These are phyloP conservation scores for Aplidium turbinatum DNA, from an alignment of 23 tunicate species.

Conservation along the genomic window DNA sequence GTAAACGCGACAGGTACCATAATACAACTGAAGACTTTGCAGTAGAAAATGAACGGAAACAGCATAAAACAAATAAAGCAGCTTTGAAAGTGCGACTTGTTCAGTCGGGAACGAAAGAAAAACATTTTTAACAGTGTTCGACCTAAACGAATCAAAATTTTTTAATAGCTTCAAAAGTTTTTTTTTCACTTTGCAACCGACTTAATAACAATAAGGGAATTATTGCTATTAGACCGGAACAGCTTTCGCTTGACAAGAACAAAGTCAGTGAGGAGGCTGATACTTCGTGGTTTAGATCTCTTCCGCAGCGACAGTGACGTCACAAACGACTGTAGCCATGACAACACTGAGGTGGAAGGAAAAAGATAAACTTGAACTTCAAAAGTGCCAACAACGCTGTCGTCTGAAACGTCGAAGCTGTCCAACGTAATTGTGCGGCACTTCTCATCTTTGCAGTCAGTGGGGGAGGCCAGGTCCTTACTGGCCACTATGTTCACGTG, in stretches of 20 bases:
- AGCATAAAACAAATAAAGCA: too few species aligned
- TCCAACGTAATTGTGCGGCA: slow-evolving; percentile 9
- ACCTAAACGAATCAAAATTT: too few species aligned
- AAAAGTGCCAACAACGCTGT: slow-evolving; percentile 24
- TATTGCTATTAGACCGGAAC: slow-evolving; percentile 39
- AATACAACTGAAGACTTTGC: too few species aligned
- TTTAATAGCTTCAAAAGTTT: too few species aligned
- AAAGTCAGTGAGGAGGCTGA: slow-evolving; percentile 33
- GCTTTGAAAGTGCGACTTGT: too few species aligned
- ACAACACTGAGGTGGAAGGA: slow-evolving; percentile 32
- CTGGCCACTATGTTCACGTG: slow-evolving; percentile 14
- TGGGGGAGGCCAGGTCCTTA: not conserved
- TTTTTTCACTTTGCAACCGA: slow-evolving; percentile 13
- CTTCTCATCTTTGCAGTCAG: not conserved
- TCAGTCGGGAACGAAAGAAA: too few species aligned
- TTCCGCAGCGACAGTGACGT: slow-evolving; percentile 5
- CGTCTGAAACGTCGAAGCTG: slow-evolving; percentile 22
- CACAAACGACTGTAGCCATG: slow-evolving; percentile 28
- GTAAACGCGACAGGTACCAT: too few species aligned
- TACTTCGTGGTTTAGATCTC: not conserved
- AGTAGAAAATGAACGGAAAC: too few species aligned
- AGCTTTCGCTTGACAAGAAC: slow-evolving; percentile 36
- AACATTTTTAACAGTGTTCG: too few species aligned
- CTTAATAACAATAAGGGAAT: slow-evolving; percentile 16
- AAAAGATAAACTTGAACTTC: slow-evolving; percentile 44